Base-by-base conservation (phyloP, 2,888 invertebrate species). In the Altica lythri region DNA sequence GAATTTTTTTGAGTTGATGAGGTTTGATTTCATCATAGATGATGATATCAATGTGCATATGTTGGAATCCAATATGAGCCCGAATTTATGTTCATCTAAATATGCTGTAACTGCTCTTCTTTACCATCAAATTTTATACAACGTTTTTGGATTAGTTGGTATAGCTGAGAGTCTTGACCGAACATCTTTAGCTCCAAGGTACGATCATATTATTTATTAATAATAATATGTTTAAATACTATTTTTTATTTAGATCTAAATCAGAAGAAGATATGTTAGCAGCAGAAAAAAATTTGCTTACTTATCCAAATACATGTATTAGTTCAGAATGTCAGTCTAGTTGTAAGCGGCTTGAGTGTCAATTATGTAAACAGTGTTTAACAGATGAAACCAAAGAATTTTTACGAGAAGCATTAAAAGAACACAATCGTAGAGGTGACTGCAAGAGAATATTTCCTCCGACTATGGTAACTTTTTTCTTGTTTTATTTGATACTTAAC, bases 61-160 rank as follows among this genome's bases (percentile, higher is more conserved):
- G 3, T 87, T 98, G 84, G 97, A 98, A 79, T 96, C 93, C 1
- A 98, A 98, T 71, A 97, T 97, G 97, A 95, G 95, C 8, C 98
- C 97, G 0, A 98, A 98, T 79, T 80, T 98, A 52, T 94, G 93
- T 0, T 94, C 96, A 0, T 88, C 89, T 0, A 95, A 97, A 76
- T 97, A 88, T 73, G 86, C 89, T 9, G 89, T 86, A 0, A 98
- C 97, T 75, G 83, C 84, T 57, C 75, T 92, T 18, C 77, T 98
- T 0, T 98, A 97, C 69, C 93, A 96, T 68, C 95, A 97, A 78
- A 90, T 97, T 0, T 69, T 97, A 9, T 94, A 88, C 74, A 93
- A 89, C 75, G 72, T 92, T 18, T 82, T 96, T 48, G 83, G 87
- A 17, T 72, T 97, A 29, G 84, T 91, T 5, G 95, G 95, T 0